Evolutionary conservation across 2,888 invertebrate species (phyloP), one percentile per base, ranked within the genome.

Genomic region (Agonopterix alstromeriana): DNA sequence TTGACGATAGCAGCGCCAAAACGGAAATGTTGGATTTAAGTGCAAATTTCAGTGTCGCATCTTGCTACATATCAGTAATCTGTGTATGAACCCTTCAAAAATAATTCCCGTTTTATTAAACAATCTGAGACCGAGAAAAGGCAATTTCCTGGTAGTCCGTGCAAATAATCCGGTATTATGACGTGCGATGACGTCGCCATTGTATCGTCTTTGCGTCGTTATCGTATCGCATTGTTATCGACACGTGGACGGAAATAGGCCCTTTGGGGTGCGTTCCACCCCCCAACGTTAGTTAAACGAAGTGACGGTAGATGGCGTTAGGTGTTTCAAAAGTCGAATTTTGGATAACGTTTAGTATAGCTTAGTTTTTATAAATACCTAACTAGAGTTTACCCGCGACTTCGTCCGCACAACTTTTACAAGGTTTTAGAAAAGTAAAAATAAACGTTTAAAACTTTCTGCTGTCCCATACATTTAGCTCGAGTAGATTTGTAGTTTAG

Each of bases 231-330:
- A 77, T 82, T 80, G 79, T 79, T 64, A 53, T 53, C 65, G 82
- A 54, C 86, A 83, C 86, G 86, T 84, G 86, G 56, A 77, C 81
- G 86, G 86, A 86, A 82, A 83, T 78, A 75, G 63, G 70, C 73
- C 76, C 77, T 73, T 75, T 67, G 52, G 52, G 57, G 55, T 46
- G 54, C 51, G 50, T 42, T 51, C 47, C 27, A 27, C 27, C 27
- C 27, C 27, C 7, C 27, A 27, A 3, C 3, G 44, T 52, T 62
- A 58, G 60, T 71, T 48, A 10, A 2, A 10, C 46, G 11, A 44
- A 10, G 1, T 2, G 36, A 10, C 53, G 46, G 59, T 57, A 85
- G 85, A 83, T 84, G 83, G 79, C 82, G 71, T 36, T 67, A 63
- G 56, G 46, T 35, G 60, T 43, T 8, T 8, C 43, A n/a, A 50